Evolutionary conservation across 2,888 invertebrate species (phyloP).

Genomic region (Drosophila birchii): DNA sequence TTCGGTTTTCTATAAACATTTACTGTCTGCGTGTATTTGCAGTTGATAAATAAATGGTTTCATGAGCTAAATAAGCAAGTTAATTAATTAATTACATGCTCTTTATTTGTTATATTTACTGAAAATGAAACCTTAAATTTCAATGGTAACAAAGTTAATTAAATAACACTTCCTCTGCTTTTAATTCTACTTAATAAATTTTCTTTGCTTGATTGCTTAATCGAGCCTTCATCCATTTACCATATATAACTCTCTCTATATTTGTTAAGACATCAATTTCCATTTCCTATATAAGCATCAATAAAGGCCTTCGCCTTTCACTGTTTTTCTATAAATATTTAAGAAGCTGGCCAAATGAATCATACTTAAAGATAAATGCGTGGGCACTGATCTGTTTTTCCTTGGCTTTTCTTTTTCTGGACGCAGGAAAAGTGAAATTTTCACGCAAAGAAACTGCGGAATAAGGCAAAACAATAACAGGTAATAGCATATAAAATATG

Average conservation of each 20-base stretch:
- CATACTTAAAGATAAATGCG: slow-evolving; percentile 49
- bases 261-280: slow-evolving; percentile 36
- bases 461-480: slow-evolving; percentile 49
- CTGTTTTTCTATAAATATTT: slow-evolving; percentile 63
- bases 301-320: slow-evolving; percentile 14
- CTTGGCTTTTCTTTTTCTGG: slow-evolving; percentile 33
- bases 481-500: slow-evolving; percentile 8
- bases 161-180: background rate
- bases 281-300: slow-evolving; percentile 28
- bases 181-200: slow-evolving; percentile 10
- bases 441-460: slow-evolving; percentile 55
- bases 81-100: background rate
- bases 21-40: slow-evolving; percentile 9
- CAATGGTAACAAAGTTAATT: background rate
- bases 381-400: slow-evolving; percentile 47
- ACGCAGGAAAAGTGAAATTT: slow-evolving; percentile 40
- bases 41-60: slow-evolving; percentile 1
- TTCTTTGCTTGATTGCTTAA: slow-evolving; percentile 10
- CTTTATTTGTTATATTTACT: background rate
- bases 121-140: background rate
- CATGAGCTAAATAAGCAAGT: background rate
- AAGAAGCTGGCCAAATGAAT: slow-evolving; percentile 50
- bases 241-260: slow-evolving; percentile 10
- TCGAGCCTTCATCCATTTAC: slow-evolving; percentile 1
- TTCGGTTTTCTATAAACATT: slow-evolving; percentile 9